Percentiles rank a stretch among this genome's conserved stretches.
Evolutionary conservation across 1,140 invertebrate species (phyloP).

Genomic region (Solenopsis invicta): DNA sequence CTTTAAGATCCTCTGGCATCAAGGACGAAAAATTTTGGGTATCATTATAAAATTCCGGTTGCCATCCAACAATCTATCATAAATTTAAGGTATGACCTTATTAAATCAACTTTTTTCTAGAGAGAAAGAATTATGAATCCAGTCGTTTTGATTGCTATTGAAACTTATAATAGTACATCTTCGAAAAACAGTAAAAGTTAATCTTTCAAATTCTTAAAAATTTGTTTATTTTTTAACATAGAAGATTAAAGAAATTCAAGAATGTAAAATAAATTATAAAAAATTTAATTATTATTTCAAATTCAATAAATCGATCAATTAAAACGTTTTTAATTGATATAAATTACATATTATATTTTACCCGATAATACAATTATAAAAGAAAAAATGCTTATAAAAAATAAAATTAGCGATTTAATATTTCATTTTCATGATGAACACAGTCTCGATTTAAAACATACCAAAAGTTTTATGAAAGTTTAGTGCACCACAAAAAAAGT

Average conservation of each 20-base stretch:
- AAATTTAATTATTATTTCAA: no score
- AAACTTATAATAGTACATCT: not conserved
- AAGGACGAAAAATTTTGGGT: conserved; percentile 90
- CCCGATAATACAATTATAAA: not conserved
- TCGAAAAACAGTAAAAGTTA: not conserved
- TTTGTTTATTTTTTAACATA: not conserved
- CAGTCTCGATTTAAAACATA: not conserved
- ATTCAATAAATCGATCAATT: not conserved
- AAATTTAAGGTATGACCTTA: conserved; percentile 32
- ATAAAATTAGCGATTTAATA: not conserved
- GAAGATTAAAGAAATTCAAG: not conserved
- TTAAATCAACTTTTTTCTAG: not conserved
- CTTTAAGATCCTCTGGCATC: conserved; percentile 92
- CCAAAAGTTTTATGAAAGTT: not conserved
- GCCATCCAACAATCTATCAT: conserved; percentile 93
- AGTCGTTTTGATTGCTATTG: not conserved
- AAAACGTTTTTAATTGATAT: not conserved
- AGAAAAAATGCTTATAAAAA: not conserved
- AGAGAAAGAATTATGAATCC: not conserved
- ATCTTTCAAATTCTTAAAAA: not conserved
- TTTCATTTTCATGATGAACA: not conserved
- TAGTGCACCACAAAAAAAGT: not conserved
- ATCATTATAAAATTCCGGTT: conserved; percentile 92
- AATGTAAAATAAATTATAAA: not conserved
- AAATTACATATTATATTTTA: no score